These are phyloP conservation scores for Oryctes rhinoceros DNA, from an alignment of 1,140 invertebrate species.

Conservation along the genomic window DNA sequence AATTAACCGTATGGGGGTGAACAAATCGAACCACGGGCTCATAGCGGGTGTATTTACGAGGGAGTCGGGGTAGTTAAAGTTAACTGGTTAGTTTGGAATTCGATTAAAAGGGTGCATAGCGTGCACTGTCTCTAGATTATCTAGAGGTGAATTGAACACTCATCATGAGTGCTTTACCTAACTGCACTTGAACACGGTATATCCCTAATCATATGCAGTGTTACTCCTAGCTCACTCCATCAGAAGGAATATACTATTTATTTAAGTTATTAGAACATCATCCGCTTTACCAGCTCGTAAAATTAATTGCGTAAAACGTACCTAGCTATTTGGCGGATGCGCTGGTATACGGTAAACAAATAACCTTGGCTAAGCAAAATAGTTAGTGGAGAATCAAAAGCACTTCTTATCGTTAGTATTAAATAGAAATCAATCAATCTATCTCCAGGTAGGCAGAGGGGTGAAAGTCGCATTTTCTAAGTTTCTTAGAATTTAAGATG, in stretches of 20 bases:
- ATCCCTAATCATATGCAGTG: slow-evolving; percentile 24
- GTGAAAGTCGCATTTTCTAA: no score
- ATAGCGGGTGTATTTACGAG: not conserved
- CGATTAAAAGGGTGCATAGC: slow-evolving; percentile 34
- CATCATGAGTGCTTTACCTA: slow-evolving; percentile 27
- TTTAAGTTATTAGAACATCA: slow-evolving; percentile 23
- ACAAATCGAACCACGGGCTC: slow-evolving; percentile 17
- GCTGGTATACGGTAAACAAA: not conserved
- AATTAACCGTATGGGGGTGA: slow-evolving; percentile 30
- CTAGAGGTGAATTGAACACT: slow-evolving; percentile 34
- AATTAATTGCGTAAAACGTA: not conserved
- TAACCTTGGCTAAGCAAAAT: no score
- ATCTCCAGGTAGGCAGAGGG: no score
- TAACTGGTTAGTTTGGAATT: slow-evolving; percentile 35
- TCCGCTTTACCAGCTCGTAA: not conserved
- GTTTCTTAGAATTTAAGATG: no score
- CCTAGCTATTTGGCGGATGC: not conserved
- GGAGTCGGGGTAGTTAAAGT: slow-evolving; percentile 21
- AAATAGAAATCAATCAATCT: no score
- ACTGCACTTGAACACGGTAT: slow-evolving; percentile 28
- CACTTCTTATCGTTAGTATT: no score
- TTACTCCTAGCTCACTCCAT: slow-evolving; percentile 7
- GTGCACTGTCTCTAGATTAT: slow-evolving; percentile 35
- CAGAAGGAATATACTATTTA: slow-evolving; percentile 1
- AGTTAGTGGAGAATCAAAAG: no score